Percentiles rank a stretch among this genome's conserved stretches.
These are phyloP conservation scores for Cladorhizidae sp. DNA, from an alignment of 37 sponge, comb jelly and placozoan species.

Conservation along the genomic window DNA sequence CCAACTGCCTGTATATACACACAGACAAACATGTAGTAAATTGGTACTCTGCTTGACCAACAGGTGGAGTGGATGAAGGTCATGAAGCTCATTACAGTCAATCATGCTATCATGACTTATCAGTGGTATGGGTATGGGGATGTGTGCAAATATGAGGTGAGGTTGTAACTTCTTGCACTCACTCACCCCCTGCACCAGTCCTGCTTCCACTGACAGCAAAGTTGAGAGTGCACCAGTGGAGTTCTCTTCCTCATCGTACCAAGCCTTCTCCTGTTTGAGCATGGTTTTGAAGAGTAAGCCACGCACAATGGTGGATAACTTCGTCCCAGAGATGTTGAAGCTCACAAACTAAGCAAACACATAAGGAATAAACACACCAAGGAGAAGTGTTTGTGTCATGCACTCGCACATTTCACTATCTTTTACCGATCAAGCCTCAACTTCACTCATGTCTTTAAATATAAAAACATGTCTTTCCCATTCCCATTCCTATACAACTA, in stretches of 20 bases:
- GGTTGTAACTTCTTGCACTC: not conserved
- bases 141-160: too few relatives aligned
- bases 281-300: conserved; percentile 62
- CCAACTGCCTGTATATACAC: conserved; percentile 54
- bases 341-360: conserved; percentile 1
- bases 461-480: too few relatives aligned
- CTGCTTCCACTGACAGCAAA: conserved; percentile 80
- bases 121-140: not conserved
- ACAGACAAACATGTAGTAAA: too few relatives aligned
- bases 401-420: too few relatives aligned
- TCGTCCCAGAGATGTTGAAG: conserved; percentile 58
- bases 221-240: conserved; percentile 86
- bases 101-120: not conserved
- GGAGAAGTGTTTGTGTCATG: too few relatives aligned
- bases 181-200: conserved; percentile 81
- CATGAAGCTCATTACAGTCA: not conserved
- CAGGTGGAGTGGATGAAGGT: too few relatives aligned
- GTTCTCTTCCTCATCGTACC: conserved; percentile 82
- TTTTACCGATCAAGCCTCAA: too few relatives aligned
- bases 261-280: conserved; percentile 82
- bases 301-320: conserved; percentile 63
- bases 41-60: too few relatives aligned
- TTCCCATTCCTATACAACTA: not conserved
- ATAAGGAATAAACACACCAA: too few relatives aligned
- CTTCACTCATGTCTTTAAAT: too few relatives aligned